Evolutionary conservation across 2,797 vertebrate genomes (phyloP), one percentile per base, ranked within the genome.

Genomic region (Otus scops): DNA sequence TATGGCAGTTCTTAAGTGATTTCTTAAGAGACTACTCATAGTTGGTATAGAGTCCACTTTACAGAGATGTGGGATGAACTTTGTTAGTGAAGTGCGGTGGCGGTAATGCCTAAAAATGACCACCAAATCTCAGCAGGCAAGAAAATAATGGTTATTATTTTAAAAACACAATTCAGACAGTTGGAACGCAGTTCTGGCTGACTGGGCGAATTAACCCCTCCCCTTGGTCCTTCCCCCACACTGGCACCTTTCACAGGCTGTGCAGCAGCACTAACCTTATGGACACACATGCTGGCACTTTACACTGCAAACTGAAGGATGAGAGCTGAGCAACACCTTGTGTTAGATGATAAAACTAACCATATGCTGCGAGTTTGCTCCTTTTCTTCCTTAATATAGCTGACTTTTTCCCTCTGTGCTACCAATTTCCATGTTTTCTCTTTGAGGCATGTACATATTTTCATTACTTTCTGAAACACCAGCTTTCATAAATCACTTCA

Each of bases 251-350:
- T 73, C 77, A 20, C 59, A 23, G 78, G 56, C 86, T 77, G 65
- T 26, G 57, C 48, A 63, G 38, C 28, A 39, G n/a, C 7, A 38
- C n/a, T 45, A 51, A 36, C 87, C 84, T 41, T 23, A 26, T 2
- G 65, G 87, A 86, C 80, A 84, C 77, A 67, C 70, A 32, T 1
- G 24, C 74, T 26, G 38, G 59, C 2, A 22, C 75, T 73, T 76
- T 12, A 19, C 10, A 8, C 30, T 23, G 63, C 79, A 27, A 67
- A 69, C 59, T 79, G 92, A 76, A 86, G 92, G 85, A 70, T n/a
- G 85, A 92, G 79, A 77, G 93, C 88, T 77, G 95, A 90, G 95
- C 93, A 92, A 16, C 88, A 83, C 92, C 93, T 88, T 67, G 92
- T 88, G 95, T 76, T 91, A 93, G 88, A 48, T 30, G 80, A 32